phyloP scores from a whole-genome alignment of 2,888 invertebrate genomes.

The Timandra comae region DNA sequence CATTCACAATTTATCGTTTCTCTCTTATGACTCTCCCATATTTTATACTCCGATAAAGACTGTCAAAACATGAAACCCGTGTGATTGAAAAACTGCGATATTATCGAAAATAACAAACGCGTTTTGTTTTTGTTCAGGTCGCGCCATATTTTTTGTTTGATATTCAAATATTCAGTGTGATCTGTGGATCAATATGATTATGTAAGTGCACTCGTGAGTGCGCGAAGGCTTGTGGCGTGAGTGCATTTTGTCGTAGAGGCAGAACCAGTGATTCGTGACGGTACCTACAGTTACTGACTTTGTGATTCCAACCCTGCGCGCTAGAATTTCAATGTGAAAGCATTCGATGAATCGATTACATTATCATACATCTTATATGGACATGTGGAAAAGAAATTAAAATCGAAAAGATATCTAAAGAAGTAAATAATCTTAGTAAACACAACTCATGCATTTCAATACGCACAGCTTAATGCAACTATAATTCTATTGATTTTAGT shows the following conservation, averaged over 20 bases:
- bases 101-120: slow-evolving; percentile 2
- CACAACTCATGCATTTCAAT: too few relatives aligned
- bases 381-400: too few relatives aligned
- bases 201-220: slow-evolving; percentile 66
- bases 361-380: too few relatives aligned
- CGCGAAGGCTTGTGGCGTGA: slow-evolving; percentile 44
- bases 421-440: too few relatives aligned
- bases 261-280: slow-evolving; percentile 40
- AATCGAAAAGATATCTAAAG: too few relatives aligned
- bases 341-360: slow-evolving; percentile 1
- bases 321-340: slow-evolving; percentile 30
- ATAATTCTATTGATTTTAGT: neutral
- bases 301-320: slow-evolving; percentile 32
- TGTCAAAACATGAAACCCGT: slow-evolving; percentile 1
- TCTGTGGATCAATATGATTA: slow-evolving; percentile 56
- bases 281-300: slow-evolving; percentile 45
- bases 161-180: slow-evolving; percentile 50
- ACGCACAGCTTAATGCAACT: too few relatives aligned
- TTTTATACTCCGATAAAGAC: slow-evolving; percentile 1
- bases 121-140: too few relatives aligned
- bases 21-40: slow-evolving; percentile 1
- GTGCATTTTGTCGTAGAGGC: slow-evolving; percentile 66
- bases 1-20: slow-evolving; percentile 1
- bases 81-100: slow-evolving; percentile 1
- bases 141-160: slow-evolving; percentile 41